Evolutionary conservation across 2,113 vertebrate genomes (phyloP).

Genomic region (Procavia capensis): DNA sequence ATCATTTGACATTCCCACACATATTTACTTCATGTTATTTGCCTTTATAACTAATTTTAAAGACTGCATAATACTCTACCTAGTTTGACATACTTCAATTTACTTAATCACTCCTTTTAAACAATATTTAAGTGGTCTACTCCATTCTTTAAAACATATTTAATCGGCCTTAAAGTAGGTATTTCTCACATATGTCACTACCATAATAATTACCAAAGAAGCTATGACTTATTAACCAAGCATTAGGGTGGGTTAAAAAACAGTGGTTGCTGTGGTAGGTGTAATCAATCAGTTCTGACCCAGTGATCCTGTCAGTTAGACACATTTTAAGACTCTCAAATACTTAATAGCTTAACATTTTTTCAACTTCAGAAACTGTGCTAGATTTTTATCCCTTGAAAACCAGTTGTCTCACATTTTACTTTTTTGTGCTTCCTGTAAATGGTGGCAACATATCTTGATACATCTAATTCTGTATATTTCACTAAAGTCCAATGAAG

Average conservation of each 20-base stretch:
- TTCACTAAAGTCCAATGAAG: slow-evolving; percentile 22
- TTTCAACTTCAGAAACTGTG: neutral
- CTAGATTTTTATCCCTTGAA: slow-evolving; percentile 22
- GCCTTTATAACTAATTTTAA: neutral
- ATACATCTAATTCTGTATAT: slow-evolving; percentile 34
- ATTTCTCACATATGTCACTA: neutral
- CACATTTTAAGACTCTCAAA: neutral
- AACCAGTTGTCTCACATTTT: slow-evolving; percentile 29
- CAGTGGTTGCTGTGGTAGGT: too few species aligned
- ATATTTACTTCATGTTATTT: neutral
- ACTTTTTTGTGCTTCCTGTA: slow-evolving; percentile 4
- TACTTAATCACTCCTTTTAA: neutral
- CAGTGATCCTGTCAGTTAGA: neutral
- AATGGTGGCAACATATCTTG: neutral
- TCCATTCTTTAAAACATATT: slow-evolving; percentile 16
- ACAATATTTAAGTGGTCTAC: neutral
- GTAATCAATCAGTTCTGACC: too few species aligned
- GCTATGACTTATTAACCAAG: slow-evolving; percentile 12
- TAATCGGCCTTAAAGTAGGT: neutral
- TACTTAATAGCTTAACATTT: neutral
- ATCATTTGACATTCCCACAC: neutral
- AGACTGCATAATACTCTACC: neutral
- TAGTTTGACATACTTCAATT: neutral
- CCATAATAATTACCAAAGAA: neutral
- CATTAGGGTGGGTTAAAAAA: neutral